Base-by-base conservation (phyloP, 2,888 invertebrate genomes). In the Tholera decimalis region DNA sequence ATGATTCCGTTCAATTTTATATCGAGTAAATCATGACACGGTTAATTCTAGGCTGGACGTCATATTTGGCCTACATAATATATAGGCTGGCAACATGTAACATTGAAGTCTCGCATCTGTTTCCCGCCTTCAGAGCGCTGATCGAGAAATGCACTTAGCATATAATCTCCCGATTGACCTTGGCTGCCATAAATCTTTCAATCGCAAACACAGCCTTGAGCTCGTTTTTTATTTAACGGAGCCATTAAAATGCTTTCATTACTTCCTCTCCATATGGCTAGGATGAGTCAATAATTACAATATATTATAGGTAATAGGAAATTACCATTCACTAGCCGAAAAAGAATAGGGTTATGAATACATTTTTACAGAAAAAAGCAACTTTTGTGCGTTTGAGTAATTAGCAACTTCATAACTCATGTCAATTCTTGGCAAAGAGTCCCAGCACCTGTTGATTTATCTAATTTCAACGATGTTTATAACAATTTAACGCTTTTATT, bases 231-330 rank as follows among this genome's bases (percentile, higher is more conserved):
- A 84, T 86, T 87, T 84, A 79, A 83, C 69, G 82, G 80, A 84
- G 77, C 84, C 83, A 88, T 88, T 90, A 90, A 92, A 88, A 88
- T 86, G 82, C 78, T 88, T 91, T 90, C 83, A 91, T 92, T 84
- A 81, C 91, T 88, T 90, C 90, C 90, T 88, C 80, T 88, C 80
- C 86, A 88, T 88, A 83, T 90, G 87, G 86, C 66, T 68, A 50
- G 69, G 79, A 82, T 90, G 89, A 91, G 77, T 90, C 88, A 89
- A 83, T 85, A 72, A 57, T 61, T 55, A 59, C 58, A 37, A 73
- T 59, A 73, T 56, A 55, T 75, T 61, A 61, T 44, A n/a, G n/a
- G n/a, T n/a, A 44, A 64, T 63, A 47, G 57, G 61, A 61, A 61
- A 43, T 18, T 44, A 9, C 7, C 37, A 18, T 24, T 26, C 28